Evolutionary conservation across 2,888 invertebrate species (phyloP), one percentile per base, ranked within the genome.

Genomic region (Cryptocephalus moraei): DNA sequence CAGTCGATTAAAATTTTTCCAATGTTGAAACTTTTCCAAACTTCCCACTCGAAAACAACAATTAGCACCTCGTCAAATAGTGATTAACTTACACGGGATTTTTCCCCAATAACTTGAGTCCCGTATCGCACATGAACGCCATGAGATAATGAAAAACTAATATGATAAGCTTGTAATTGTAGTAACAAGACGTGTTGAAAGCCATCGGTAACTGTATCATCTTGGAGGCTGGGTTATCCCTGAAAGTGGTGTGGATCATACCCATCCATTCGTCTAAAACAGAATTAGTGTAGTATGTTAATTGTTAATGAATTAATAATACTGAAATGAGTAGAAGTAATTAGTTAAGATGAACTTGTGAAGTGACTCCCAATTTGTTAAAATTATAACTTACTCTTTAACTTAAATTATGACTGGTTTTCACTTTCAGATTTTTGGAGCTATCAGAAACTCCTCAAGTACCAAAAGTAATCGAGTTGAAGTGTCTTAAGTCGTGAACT

Each of bases 141-240:
- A 80, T 80, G 4, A 79, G 57, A 65, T 78, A 71, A 52, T 80
- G 80, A 12, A 78, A 59, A 44, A 80, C 67, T 50, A 78, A 72
- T 8, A 72, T 72, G 66, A 76, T 79, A 10, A 84, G 48, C 1
- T 65, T 64, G 59, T 77, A 78, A 10, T 77, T 47, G 52, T 78
- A 72, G 53, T 72, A 75, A 45, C 78, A 70, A 8, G 75, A 74
- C 33, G 79, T 80, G 52, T 83, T 72, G 32, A 75, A 73, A 47
- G 84, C 76, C 43, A 78, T 68, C 60, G 80, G 80, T 57, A 76
- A 75, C 69, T 80, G 80, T 31, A 82, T 72, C 0, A 79, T 77
- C 22, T 75, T 73, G 0, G 62, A 59, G 0, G 78, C 68, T 0
- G 80, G 80, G 13, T 74, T 71, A 13, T 73, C 63, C 0, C 77